Evolutionary conservation across 2,113 vertebrate species (phyloP).

Genomic region (Scomber scombrus): DNA sequence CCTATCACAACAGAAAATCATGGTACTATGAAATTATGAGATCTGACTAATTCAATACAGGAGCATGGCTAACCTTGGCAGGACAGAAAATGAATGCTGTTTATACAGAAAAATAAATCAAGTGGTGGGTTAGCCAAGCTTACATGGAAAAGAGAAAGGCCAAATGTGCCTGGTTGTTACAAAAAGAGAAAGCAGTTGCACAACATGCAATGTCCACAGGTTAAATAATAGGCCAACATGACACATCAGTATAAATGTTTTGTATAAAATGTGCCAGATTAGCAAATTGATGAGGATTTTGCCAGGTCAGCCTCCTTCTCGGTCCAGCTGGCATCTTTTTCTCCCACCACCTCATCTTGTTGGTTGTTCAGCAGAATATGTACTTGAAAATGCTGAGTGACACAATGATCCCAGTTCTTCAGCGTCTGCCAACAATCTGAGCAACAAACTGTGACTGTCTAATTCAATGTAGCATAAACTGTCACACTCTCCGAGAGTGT

Average conservation of each 20-base stretch:
- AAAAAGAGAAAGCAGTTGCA: background rate
- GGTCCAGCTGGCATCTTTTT: slow-evolving; percentile 21
- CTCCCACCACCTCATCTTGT: slow-evolving; percentile 3
- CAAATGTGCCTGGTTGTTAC: background rate
- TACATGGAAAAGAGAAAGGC: background rate
- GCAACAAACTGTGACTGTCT: slow-evolving; percentile 12
- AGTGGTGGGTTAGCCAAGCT: background rate
- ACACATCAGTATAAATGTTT: background rate
- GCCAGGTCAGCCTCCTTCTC: background rate
- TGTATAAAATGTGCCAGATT: slow-evolving; percentile 26
- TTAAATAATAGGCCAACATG: slow-evolving; percentile 12
- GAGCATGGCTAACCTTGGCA: background rate
- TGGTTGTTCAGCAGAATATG: background rate
- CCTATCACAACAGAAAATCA: background rate
- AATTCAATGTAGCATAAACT: slow-evolving; percentile 23
- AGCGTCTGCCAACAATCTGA: slow-evolving; percentile 18
- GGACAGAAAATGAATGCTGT: background rate
- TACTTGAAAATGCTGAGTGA: slow-evolving; percentile 23
- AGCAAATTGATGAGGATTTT: slow-evolving; percentile 16
- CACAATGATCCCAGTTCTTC: slow-evolving; percentile 23
- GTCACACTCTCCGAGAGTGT: slow-evolving; percentile 14
- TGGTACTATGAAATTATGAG: background rate
- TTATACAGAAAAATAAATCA: background rate
- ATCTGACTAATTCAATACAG: slow-evolving; percentile 7
- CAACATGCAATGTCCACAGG: background rate